These are phyloP conservation scores for Lepus americanus DNA, from an alignment of 2,113 vertebrate species.

Conservation along the genomic window DNA sequence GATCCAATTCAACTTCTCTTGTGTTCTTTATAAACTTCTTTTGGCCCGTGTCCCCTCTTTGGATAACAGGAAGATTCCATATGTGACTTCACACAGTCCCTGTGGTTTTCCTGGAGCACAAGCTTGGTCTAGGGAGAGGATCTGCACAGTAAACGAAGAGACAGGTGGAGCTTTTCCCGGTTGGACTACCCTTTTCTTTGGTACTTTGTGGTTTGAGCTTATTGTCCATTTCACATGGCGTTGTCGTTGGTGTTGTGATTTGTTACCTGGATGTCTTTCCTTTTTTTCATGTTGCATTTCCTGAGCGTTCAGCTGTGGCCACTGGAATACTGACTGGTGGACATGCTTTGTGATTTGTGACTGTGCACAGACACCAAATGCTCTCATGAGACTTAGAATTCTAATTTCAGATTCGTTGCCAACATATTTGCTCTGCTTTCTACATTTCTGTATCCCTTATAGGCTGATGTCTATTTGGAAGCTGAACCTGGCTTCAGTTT, in stretches of 20 bases:
- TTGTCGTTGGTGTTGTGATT: not conserved
- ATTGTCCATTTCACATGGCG: not conserved
- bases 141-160: not conserved
- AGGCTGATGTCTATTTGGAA: too few relatives aligned
- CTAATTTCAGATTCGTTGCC: too few relatives aligned
- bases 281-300: not conserved
- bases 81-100: not conserved
- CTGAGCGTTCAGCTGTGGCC: not conserved
- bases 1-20: not conserved
- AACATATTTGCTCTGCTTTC: too few relatives aligned
- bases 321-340: not conserved
- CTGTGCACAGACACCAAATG: too few relatives aligned
- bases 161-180: not conserved
- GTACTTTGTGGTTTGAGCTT: slow-evolving; percentile 19
- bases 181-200: not conserved
- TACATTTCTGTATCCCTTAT: too few relatives aligned
- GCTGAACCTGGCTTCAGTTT: too few relatives aligned
- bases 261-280: not conserved
- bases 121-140: not conserved
- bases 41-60: not conserved
- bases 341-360: not conserved
- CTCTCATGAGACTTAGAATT: too few relatives aligned
- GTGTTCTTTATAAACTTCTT: not conserved
- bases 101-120: not conserved
- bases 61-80: not conserved